Evolutionary conservation across 2,113 vertebrate genomes (phyloP).

Genomic region (Cettia cetti): DNA sequence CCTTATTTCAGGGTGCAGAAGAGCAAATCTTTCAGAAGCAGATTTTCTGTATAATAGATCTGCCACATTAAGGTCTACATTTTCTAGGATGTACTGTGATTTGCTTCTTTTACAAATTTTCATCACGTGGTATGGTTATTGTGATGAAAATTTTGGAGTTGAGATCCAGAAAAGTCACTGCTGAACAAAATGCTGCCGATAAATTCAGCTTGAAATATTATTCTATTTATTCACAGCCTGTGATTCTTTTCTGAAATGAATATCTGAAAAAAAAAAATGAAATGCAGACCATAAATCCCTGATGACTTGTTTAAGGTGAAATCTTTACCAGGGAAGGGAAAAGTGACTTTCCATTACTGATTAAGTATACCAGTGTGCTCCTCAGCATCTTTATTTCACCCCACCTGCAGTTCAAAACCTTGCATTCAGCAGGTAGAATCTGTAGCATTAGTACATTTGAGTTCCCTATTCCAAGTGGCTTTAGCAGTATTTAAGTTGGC

Average conservation of each 20-base stretch:
- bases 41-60: not conserved
- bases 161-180: not conserved
- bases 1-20: not conserved
- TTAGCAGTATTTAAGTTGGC: not conserved
- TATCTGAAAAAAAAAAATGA: not conserved
- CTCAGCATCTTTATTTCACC: not conserved
- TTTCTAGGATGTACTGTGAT: not conserved
- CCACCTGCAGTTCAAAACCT: not conserved
- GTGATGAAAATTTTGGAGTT: not conserved
- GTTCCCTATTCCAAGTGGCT: not conserved
- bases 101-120: not conserved
- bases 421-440: not conserved
- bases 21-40: not conserved
- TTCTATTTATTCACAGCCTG: not conserved
- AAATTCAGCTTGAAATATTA: not conserved
- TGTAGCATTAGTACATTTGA: not conserved
- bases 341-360: not conserved
- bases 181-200: not conserved
- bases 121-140: rapidly evolving
- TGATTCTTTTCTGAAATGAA: not conserved
- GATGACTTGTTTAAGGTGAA: not conserved
- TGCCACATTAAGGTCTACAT: not conserved
- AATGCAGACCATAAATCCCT: not conserved
- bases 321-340: not conserved
- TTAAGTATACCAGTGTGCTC: not conserved